A percentile compares a stretch with the other conserved stretches of the same genome.
Evolutionary conservation across 2,888 invertebrate genomes (phyloP).

Genomic region (Anarsia innoxiella): DNA sequence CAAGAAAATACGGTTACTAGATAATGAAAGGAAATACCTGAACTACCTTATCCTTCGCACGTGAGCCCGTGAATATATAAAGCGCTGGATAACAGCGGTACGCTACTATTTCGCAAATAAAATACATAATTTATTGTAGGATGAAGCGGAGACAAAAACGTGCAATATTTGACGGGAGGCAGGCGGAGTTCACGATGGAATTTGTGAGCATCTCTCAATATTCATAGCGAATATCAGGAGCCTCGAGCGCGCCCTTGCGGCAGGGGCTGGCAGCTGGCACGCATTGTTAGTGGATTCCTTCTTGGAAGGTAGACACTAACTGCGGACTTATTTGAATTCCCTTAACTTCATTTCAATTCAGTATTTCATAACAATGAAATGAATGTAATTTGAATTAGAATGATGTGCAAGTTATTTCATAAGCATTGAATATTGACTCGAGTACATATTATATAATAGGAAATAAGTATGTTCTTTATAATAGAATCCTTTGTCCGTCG

Average conservation of each 20-base stretch:
- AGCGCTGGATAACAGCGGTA: neutral
- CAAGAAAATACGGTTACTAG: neutral
- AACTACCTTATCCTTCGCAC: neutral
- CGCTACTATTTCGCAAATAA: neutral
- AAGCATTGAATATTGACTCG: constrained; percentile 5
- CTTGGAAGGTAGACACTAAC: constrained; percentile 50
- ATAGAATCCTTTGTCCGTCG: no score
- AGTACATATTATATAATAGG: no score
- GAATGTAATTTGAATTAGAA: constrained; percentile 37
- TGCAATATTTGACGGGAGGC: constrained; percentile 36
- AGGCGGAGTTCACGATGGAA: constrained; percentile 39
- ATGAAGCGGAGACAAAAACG: constrained; percentile 26
- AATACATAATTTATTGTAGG: constrained; percentile 7
- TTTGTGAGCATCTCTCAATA: constrained; percentile 64
- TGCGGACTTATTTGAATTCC: constrained; percentile 62
- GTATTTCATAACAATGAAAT: constrained; percentile 47
- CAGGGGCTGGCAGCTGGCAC: no score
- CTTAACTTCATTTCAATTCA: constrained; percentile 43
- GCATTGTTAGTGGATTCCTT: constrained; percentile 57
- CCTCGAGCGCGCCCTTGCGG: constrained; percentile 20
- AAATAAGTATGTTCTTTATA: no score
- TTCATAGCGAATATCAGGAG: constrained; percentile 50
- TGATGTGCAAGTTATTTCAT: constrained; percentile 23
- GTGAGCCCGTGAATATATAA: neutral
- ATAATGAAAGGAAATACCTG: no score